Evolutionary conservation across 2,797 vertebrate species (phyloP), one percentile per base, ranked within the genome.

Genomic region (Xiphophorus birchmanni): DNA sequence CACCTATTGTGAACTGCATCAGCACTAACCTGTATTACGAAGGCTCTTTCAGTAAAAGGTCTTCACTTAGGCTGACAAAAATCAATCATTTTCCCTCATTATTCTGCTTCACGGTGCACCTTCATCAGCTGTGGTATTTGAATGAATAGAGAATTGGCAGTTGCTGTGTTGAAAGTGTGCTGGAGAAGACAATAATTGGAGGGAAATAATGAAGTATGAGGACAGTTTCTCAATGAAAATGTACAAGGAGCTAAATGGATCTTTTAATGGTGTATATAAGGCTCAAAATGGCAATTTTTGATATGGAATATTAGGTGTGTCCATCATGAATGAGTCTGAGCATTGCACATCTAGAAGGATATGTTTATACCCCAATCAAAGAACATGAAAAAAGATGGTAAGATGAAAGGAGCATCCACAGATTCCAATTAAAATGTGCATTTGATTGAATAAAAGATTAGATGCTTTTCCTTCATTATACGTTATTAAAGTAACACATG

Each of bases 401-500:
- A 86, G 84, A 91, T 91, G 86, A 91, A 93, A 89, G 90, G 85
- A 47, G 58, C 83, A 83, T 93, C 86, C 85, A 75, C 89, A 84
- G 87, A 82, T 63, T 84, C 92, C 90, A 93, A 93, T 95, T 95
- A 95, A 92, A 93, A 91, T 82, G 86, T 91, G 86, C 88, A 84
- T 85, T 90, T 90, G 88, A 94, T 93, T 94, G 90, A 94, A 95
- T 92, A 88, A 82, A 73, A 75, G 42, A 26, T 40, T 26, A 7
- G 80, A 83, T 23, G 69, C 86, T 89, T 93, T 94, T 94, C 91
- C 93, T 95, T 91, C 88, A 85, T 67, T 91, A 91, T 89, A 89
- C 92, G 93, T 95, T 91, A 95, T 94, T 94, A 94, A 92, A 90
- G 32, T 77, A 65, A 86, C 56, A 75, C 77, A 88, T 88, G 88